Evolutionary conservation across 2,113 vertebrate genomes (phyloP), one percentile per base, ranked within the genome.

Genomic region (Cyprinus carpio): DNA sequence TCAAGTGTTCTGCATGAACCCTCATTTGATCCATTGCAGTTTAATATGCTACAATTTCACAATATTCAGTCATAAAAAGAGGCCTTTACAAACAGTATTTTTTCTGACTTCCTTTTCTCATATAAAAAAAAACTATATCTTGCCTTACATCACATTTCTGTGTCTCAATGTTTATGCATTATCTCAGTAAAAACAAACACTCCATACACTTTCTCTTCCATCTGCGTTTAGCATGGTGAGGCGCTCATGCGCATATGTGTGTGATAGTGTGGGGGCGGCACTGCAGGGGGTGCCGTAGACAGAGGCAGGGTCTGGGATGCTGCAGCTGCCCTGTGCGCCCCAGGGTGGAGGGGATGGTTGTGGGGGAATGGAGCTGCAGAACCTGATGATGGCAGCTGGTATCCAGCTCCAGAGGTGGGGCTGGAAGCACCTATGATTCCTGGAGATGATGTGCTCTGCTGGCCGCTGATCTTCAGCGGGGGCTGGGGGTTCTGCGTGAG

Each of bases 171-270:
- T 25, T 20, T 74, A 54, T 34, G 64, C 20, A 54, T 40, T 18
- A 10, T 43, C 10, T 72, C 77, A 78, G 71, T 83, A 90, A 89
- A 90, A 89, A 87, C 84, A 76, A 31, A 71, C 25, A 29, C 13
- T 7, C 20, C 80, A 20, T 84, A 76, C 71, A 79, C 62, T 54
- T 89, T 85, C 87, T 87, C 64, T 74, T 85, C 16, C 0, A 2
- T 34, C 84, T 65, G 25, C 20, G 37, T 87, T 93, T 96, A 97
- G 94, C 96, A 97, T 69, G 96, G 96, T 12, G 97, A 97, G 88
- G 96, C 96, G 78, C 95, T 95, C 95, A 97, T 96, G 91, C 96
- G 96, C 93, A 97, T 94, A 87, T 97, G 96, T 87, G 96, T 92
- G 23, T 96, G 96, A 90, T 97, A 97, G 91, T 96, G 96, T 88